Percentiles rank a stretch among this genome's conserved stretches.
These are phyloP conservation scores for Goniozus legneri DNA, from an alignment of 1,140 invertebrate species.

Conservation along the genomic window DNA sequence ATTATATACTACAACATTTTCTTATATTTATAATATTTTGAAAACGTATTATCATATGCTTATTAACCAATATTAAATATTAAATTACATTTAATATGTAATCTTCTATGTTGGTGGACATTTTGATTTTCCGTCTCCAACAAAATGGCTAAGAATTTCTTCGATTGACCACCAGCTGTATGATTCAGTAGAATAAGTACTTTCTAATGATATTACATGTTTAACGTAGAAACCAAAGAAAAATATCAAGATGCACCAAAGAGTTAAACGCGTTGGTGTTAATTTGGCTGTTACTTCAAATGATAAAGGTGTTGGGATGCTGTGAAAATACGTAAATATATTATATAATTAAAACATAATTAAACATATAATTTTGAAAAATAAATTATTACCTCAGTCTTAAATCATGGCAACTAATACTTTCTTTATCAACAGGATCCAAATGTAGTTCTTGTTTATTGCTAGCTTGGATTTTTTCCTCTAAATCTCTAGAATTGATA, in stretches of 20 bases:
- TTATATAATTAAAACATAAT: slow-evolving; percentile 4
- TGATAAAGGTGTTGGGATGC: slow-evolving; percentile 7
- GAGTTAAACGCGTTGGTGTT: slow-evolving; percentile 19
- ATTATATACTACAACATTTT: too few relatives aligned
- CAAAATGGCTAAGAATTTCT: slow-evolving; percentile 25
- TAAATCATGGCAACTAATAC: not conserved
- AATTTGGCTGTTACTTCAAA: slow-evolving; percentile 14
- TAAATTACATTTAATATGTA: too few relatives aligned
- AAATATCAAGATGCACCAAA: slow-evolving; percentile 35
- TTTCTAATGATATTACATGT: slow-evolving; percentile 22
- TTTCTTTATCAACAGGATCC: too few relatives aligned
- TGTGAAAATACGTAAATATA: slow-evolving; percentile 9
- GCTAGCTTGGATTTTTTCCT: slow-evolving; percentile 9
- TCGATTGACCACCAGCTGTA: slow-evolving; percentile 34
- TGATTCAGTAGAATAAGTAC: slow-evolving; percentile 9
- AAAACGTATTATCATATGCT: too few relatives aligned
- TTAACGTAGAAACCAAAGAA: slow-evolving; percentile 37
- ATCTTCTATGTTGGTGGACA: too few relatives aligned
- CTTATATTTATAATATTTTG: too few relatives aligned
- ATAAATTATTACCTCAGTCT: not conserved
- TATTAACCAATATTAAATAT: too few relatives aligned
- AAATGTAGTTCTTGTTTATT: not conserved
- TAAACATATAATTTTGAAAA: not conserved
- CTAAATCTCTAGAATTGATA: not conserved
- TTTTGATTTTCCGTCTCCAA: slow-evolving; percentile 15